phyloP scores from a whole-genome alignment of 2,797 vertebrate species.

The Semotilus atromaculatus region DNA sequence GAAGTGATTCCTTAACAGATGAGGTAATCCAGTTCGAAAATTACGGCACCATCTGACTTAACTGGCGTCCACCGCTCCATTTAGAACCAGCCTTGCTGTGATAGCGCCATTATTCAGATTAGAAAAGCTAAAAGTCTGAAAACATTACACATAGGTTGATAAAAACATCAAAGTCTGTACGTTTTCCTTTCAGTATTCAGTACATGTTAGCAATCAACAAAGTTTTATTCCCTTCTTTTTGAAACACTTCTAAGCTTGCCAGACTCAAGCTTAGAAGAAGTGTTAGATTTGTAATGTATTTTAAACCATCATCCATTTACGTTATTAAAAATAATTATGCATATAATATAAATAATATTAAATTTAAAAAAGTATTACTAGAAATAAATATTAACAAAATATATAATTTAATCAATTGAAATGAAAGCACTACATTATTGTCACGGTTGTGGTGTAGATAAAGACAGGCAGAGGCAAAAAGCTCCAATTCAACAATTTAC shows the following conservation, averaged over 20 bases:
- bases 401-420: neutral
- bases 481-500: too few species aligned
- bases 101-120: conserved; percentile 13
- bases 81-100: conserved; percentile 19
- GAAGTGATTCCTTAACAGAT: conserved; percentile 56
- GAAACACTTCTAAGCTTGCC: neutral
- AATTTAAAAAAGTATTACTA: neutral
- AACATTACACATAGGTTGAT: conserved; percentile 25
- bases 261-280: neutral
- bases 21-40: conserved; percentile 51
- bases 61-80: conserved; percentile 23
- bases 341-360: neutral
- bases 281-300: neutral
- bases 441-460: too few species aligned
- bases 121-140: conserved; percentile 26
- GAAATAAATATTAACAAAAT: neutral
- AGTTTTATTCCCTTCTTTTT: conserved; percentile 5
- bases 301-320: neutral
- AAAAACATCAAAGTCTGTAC: conserved; percentile 35
- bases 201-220: conserved; percentile 8
- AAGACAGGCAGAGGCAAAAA: too few species aligned
- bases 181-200: conserved; percentile 12
- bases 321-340: neutral
- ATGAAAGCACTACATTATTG: neutral
- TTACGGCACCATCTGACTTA: conserved; percentile 44